phyloP scores from a whole-genome alignment of 2,888 invertebrate genomes.

The Drosophila longiperda region DNA sequence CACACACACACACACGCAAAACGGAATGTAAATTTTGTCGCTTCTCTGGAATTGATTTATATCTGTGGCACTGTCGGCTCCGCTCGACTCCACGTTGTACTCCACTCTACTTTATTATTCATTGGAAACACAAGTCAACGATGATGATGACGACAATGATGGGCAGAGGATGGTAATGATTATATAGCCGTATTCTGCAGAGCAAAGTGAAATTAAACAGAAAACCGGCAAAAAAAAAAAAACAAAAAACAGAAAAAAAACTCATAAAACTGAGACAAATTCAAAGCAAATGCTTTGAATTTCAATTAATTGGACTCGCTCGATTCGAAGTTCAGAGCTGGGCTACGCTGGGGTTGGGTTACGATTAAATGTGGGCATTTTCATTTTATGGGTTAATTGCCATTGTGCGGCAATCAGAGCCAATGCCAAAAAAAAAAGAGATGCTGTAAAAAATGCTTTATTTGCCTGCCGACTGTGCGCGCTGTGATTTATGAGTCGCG shows the following conservation, averaged over 20 bases:
- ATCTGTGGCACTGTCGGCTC: slow-evolving; percentile 65
- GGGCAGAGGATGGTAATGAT: slow-evolving; percentile 31
- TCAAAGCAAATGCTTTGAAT: slow-evolving; percentile 70
- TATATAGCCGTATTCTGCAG: slow-evolving; percentile 31
- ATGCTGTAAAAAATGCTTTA: slow-evolving; percentile 59
- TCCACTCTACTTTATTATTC: slow-evolving; percentile 76
- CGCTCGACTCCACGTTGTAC: slow-evolving; percentile 41
- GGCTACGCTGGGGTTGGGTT: slow-evolving; percentile 26
- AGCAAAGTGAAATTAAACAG: slow-evolving; percentile 69
- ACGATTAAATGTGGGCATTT: slow-evolving; percentile 70
- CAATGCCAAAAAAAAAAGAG: slow-evolving; percentile 59
- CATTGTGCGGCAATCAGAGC: slow-evolving; percentile 74
- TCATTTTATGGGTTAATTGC: slow-evolving; percentile 78
- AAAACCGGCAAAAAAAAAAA: slow-evolving; percentile 62
- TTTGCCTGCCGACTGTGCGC: slow-evolving; percentile 48
- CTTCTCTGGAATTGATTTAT: slow-evolving; percentile 78
- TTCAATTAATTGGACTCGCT: slow-evolving; percentile 68
- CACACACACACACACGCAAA: slow-evolving; percentile 43
- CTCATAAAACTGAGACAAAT: slow-evolving; percentile 71
- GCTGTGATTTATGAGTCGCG: slow-evolving; percentile 62
- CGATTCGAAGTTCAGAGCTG: slow-evolving; percentile 33
- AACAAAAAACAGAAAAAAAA: slow-evolving; percentile 40
- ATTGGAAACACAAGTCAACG: slow-evolving; percentile 72
- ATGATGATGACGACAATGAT: slow-evolving; percentile 39
- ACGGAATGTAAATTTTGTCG: slow-evolving; percentile 78